Base-by-base conservation (phyloP, 2,113 vertebrate genomes). In the Trichechus manatus region DNA sequence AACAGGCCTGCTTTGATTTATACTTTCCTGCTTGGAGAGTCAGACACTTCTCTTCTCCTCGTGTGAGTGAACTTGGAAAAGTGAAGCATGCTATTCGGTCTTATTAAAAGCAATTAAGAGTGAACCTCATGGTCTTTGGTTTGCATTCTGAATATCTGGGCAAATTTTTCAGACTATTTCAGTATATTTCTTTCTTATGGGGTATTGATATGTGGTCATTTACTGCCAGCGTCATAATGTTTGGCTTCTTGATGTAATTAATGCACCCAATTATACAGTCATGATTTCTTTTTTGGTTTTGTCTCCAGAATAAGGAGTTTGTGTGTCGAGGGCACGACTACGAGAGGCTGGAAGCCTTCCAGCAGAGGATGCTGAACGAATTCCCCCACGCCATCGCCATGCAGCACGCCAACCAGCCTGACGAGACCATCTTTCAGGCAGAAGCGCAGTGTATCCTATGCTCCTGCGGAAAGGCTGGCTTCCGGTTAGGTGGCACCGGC, bases 321-420 rank as follows among this genome's bases (percentile, higher is more conserved):
- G 99, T 99, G 98, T 99, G 99, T 98, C 99, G 99, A 88, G 99
- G 99, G 94, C 99, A 99, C 95, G 99, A 99, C 99, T 99, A 99
- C 44, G 99, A 99, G 98, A 98, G 99, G 92, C 98, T 99, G 98
- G 99, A 99, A 98, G 99, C 99, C 92, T 99, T 99, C 98, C 99
- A 99, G 97, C 99, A 99, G 99, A 98, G 99, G 97, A 99, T 99
- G 99, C 98, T 99, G 97, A 99, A 99, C 66, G 99, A 99, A 99
- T 99, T 99, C 97, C 99, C 99, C 81, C 99, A 99, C 53, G 99
- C 99, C 98, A 99, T 99, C 97, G 99, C 99, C 98, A 99, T 99
- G 99, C 99, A 99, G 98, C 99, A 99, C 82, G 99, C 99, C 98
- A 99, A 99, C 99, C 99, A 99, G 98, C 99, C 99, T 0, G 99